phyloP scores from a whole-genome alignment of 2,888 invertebrate genomes.

The Cheilosia soror region DNA sequence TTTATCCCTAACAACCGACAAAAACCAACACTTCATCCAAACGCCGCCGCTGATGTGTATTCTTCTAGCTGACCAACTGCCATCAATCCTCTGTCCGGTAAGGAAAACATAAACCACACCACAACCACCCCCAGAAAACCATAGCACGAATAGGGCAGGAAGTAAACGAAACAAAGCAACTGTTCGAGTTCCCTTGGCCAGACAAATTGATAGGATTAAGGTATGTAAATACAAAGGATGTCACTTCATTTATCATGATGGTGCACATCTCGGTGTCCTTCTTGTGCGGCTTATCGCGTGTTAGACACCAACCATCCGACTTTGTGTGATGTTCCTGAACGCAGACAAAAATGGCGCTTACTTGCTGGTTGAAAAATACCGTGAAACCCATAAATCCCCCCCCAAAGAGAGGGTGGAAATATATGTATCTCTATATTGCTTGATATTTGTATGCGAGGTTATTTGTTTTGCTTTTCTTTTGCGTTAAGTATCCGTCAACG shows the following conservation, averaged over 20 bases:
- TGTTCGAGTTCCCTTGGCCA: constrained; percentile 66
- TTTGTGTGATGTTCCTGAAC: background rate
- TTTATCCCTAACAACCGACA: constrained; percentile 24
- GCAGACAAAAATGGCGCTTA: constrained; percentile 46
- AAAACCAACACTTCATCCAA: constrained; percentile 32
- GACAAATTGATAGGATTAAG: constrained; percentile 73
- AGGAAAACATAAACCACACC: constrained; percentile 14
- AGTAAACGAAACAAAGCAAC: constrained; percentile 56
- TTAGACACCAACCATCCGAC: constrained; percentile 49
- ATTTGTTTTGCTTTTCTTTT: constrained; percentile 16
- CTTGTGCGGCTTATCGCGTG: constrained; percentile 66
- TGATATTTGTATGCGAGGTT: constrained; percentile 46
- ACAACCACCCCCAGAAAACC: background rate
- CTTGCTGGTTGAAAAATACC: constrained; percentile 11
- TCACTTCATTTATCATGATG: constrained; percentile 70
- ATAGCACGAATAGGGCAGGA: background rate
- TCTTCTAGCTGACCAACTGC: constrained; percentile 50
- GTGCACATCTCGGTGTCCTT: constrained; percentile 32
- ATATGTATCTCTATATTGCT: background rate
- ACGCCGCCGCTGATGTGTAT: background rate
- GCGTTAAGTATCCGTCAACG: constrained; percentile 57
- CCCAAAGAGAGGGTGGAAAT: background rate
- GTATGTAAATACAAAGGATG: constrained; percentile 70
- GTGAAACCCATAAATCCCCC: constrained; percentile 42
- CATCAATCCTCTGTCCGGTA: constrained; percentile 6